Conservation (phyloP, 2,888 invertebrate species). For the Helleia helle region DNA sequence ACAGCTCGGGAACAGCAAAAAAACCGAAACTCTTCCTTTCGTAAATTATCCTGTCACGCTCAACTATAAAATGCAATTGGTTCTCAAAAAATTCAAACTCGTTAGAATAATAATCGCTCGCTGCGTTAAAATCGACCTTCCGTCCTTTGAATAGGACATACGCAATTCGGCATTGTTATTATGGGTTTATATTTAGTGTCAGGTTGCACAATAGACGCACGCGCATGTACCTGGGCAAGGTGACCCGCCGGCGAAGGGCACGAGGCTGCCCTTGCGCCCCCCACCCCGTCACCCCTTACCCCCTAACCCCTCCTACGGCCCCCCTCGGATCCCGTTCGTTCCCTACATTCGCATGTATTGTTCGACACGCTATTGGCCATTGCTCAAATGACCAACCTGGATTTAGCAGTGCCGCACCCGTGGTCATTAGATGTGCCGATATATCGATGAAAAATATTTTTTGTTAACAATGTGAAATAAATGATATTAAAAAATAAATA, state of each 20-base stretch:
- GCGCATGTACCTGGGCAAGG: constrained; percentile 66
- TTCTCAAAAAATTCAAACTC: constrained; percentile 56
- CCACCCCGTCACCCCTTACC: constrained; percentile 27
- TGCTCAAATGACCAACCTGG: constrained; percentile 48
- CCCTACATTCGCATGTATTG: constrained; percentile 48
- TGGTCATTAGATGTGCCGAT: not conserved
- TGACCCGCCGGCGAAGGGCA: constrained; percentile 67
- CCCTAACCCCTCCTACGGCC: constrained; percentile 18
- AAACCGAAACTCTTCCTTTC: constrained; percentile 50
- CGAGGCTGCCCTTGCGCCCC: constrained; percentile 54
- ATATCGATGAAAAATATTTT: not conserved
- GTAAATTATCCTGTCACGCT: constrained; percentile 73
- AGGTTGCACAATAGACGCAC: constrained; percentile 67
- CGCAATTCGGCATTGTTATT: constrained; percentile 17
- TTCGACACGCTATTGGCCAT: constrained; percentile 61
- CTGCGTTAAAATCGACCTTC: constrained; percentile 11
- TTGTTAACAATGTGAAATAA: not conserved
- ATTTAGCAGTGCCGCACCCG: constrained; percentile 11
- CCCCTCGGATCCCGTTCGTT: constrained; percentile 17
- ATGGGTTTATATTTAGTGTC: constrained; percentile 35
- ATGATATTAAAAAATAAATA: no score
- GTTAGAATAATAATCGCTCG: constrained; percentile 40
- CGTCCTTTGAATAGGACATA: constrained; percentile 15
- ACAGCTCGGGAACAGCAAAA: constrained; percentile 28
- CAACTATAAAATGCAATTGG: constrained; percentile 72